Evolutionary conservation across 2,888 invertebrate species (phyloP), one percentile per base, ranked within the genome.

Genomic region (Cerastoderma edule): DNA sequence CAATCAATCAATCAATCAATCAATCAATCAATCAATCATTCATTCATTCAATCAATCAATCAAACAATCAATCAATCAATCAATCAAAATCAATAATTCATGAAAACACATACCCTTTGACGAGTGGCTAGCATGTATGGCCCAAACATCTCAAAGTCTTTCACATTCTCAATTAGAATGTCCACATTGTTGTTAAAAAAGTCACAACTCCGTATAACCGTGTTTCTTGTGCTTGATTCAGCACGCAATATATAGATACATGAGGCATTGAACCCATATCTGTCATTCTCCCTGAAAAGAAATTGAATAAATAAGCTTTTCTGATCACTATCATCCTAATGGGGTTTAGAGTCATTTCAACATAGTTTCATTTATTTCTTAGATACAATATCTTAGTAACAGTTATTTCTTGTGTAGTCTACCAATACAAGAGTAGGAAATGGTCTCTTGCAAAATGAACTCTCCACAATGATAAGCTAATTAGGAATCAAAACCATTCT

Each of bases 61-160:
- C n/a, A n/a, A n/a, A n/a, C n/a, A n/a, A n/a, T n/a, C n/a, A n/a
- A n/a, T n/a, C n/a, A n/a, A n/a, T n/a, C n/a, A n/a, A n/a, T n/a
- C n/a, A n/a, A 39, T 39, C 10, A 39, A 10, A 8, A 39, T 8
- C 39, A 8, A 16, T 39, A 10, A 10, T 16, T 53, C 10, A 48
- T 6, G n/a, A 19, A 56, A 28, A 13, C 13, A 92, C 94, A 94
- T 90, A 95, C 95, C 93, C 94, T 93, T 90, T 95, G 95, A 89
- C 95, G 95, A 0, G 96, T 96, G 0, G 96, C 96, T 93, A 98
- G 97, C 95, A 97, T 95, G 92, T 96, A 97, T 87, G 96, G 96
- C 22, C 95, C 96, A 89, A 95, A 95, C 39, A 97, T 95, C 90
- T 96, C 96, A 92, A 97, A 96, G 90, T 97, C 96, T 88, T 96